Base-by-base conservation (phyloP, 2,797 vertebrate species). In the Anabacerthia variegaticeps region DNA sequence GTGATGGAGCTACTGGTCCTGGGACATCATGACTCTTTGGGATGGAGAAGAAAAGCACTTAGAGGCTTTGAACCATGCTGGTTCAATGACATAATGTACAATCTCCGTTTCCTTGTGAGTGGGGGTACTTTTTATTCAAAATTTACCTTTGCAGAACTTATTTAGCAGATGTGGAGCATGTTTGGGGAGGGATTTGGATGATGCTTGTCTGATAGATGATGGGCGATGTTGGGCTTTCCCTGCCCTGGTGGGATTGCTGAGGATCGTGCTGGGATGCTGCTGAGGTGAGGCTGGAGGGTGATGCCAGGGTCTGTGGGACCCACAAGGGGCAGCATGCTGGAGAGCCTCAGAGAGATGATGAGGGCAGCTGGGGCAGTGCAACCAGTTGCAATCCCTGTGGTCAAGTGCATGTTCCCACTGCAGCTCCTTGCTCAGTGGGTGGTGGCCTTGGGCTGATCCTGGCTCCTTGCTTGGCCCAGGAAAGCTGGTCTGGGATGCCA, bases 371-470 rank as follows among this genome's bases (percentile, higher is more conserved):
- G n/a, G 17, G 39, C 63, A 85, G 23, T 41, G 15, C 54, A 49
- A 22, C 30, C 11, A 18, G 10, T 7, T 56, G 34, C 32, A 48
- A 46, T 4, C 37, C 14, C 27, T 59, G 44, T 7, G 14, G 22
- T 6, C 1, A 71, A 55, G 13, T 4, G 1, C 0, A 0, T 36
- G 34, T 6, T 56, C 27, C 61, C 23, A 34, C 11, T 9, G 32
- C 54, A 51, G 26, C 4, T 85, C 32, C n/a, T 32, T 52, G 9
- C 30, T n/a, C 27, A 18, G 62, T 0, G 4, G 32, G 8, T 4
- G 2, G n/a, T 19, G 28, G 27, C 36, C 30, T 91, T 43, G 41
- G 46, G 34, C 43, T 80, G 12, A 37, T 65, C 34, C 72, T 43
- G 56, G 16, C 41, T 85, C 61, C 34, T 28, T 62, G 32, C 16